Base-by-base conservation (phyloP, 2,113 vertebrate species). In the Paradoxurus hermaphroditus region DNA sequence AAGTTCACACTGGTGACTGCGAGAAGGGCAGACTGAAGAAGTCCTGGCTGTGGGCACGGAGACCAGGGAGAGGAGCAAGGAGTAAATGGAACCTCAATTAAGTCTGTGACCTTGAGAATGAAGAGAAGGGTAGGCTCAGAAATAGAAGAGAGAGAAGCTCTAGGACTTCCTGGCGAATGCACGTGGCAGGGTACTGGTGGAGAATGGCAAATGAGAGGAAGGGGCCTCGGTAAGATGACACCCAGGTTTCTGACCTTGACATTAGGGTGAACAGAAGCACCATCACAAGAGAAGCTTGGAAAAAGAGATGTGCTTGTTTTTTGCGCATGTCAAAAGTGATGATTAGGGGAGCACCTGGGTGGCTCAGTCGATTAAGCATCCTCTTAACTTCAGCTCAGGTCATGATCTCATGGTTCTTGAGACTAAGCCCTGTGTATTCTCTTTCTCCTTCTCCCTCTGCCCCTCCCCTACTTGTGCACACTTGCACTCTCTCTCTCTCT, bases 161-260 rank as follows among this genome's bases (percentile, higher is more conserved):
- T 5, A 49, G 31, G 11, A 73, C 27, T 62, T 27, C 21, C 90
- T 56, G 44, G 39, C 46, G 29, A 51, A 34, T 3, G 31, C 70
- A 81, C 23, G 11, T 9, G n/a, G 70, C 1, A 18, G 18, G 53
- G 19, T 29, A n/a, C 1, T 1, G 5, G 39, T 10, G 44, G 3
- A 31, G 25, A 19, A 1, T 6, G 18, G 18, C 10, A 23, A 53
- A 15, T 6, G 62, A 90, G 39, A 59, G 41, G 41, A 56, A 29
- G 12, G 15, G 12, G 13, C 53, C 44, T 46, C 3, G 0, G 63
- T 1, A 56, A 34, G 21, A 3, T 46, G 19, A 85, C 14, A 27
- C 39, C 16, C 53, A 75, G 82, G 15, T 77, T 81, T 84, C 63
- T 70, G 34, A 23, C 21, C 86, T 53, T 46, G 41, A 4, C 13